Conservation (phyloP, 1,140 invertebrate species). For the honey bee (Apis mellifera) region DNA sequence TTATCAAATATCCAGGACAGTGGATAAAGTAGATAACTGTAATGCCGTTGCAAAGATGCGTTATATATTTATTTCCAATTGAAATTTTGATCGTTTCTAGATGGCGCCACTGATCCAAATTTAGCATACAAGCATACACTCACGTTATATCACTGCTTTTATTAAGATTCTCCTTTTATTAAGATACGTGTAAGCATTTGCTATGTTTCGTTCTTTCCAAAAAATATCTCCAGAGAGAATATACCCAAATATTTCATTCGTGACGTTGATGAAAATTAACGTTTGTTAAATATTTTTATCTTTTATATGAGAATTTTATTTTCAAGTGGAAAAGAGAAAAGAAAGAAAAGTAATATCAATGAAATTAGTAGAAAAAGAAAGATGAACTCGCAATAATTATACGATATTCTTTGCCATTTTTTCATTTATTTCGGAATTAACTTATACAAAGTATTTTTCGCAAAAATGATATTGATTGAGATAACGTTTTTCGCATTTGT, state of each 20-base stretch:
- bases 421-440: no score
- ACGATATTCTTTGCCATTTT: neutral
- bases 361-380: neutral
- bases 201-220: neutral
- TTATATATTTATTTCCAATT: neutral
- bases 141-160: neutral
- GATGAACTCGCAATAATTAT: neutral
- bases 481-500: no score
- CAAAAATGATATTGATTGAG: no score
- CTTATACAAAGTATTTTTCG: no score
- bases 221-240: no score
- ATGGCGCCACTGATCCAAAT: neutral
- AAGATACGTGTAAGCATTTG: neutral
- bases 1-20: neutral
- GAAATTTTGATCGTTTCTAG: neutral
- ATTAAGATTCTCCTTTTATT: neutral
- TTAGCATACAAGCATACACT: neutral
- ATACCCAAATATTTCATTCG: no score
- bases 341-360: neutral
- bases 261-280: neutral
- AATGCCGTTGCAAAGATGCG: neutral
- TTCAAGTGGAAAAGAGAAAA: neutral
- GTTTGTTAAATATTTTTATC: neutral
- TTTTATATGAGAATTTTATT: neutral
- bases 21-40: constrained; percentile 47